Evolutionary conservation across 2,797 vertebrate genomes (phyloP).

Genomic region (Lithobates pipiens): DNA sequence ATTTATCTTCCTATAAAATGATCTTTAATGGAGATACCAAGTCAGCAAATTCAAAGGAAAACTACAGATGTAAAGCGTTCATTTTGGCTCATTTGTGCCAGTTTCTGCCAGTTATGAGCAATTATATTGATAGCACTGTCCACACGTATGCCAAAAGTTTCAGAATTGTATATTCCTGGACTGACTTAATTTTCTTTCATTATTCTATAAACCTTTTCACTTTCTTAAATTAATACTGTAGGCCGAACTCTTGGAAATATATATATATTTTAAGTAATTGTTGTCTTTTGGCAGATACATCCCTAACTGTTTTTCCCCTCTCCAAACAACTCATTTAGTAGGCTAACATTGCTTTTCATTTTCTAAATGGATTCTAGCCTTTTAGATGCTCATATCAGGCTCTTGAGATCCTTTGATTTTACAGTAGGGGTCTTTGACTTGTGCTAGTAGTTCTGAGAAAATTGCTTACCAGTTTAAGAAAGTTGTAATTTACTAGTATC

Average conservation of each 20-base stretch:
- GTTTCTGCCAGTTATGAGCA: neutral
- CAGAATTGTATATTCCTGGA: neutral
- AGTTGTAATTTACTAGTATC: neutral
- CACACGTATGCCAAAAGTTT: neutral
- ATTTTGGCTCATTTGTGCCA: neutral
- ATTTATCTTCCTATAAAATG: slow-evolving; percentile 37
- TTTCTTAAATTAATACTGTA: neutral
- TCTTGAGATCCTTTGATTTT: slow-evolving; percentile 9
- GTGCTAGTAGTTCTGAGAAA: neutral
- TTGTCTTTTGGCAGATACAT: neutral
- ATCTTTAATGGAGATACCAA: slow-evolving; percentile 8
- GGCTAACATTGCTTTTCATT: slow-evolving; percentile 17
- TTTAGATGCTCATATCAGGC: neutral
- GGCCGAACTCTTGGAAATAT: neutral
- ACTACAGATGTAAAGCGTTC: slow-evolving; percentile 8
- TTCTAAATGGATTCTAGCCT: slow-evolving; percentile 21
- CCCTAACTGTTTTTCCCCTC: neutral
- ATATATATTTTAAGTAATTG: neutral
- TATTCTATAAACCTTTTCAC: neutral
- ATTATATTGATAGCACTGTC: slow-evolving; percentile 2
- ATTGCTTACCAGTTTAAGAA: neutral
- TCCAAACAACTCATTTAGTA: neutral
- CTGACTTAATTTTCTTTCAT: neutral
- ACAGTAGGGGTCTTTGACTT: neutral
- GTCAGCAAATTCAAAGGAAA: slow-evolving; percentile 22